Conservation (phyloP, 2,888 invertebrate genomes). For the Chrysotoxum bicinctum region DNA sequence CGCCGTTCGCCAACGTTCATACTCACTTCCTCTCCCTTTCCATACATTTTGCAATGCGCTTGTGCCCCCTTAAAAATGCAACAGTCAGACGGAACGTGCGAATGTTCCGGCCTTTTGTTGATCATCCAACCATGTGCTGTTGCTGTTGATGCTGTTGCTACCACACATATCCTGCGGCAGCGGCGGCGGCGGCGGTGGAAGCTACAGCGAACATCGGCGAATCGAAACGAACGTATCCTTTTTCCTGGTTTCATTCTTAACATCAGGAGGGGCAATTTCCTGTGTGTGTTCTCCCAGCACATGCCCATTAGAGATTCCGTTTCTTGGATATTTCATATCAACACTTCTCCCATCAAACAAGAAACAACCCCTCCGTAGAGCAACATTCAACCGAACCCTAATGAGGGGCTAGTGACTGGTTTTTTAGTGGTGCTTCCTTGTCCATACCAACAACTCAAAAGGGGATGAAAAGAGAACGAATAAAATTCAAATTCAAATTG, state of each 20-base stretch:
- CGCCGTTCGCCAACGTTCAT: too few relatives aligned
- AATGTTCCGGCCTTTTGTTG: constrained; percentile 73
- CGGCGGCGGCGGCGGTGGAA: constrained; percentile 28
- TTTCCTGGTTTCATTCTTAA: constrained; percentile 56
- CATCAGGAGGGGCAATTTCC: constrained; percentile 29
- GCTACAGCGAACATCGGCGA: constrained; percentile 51
- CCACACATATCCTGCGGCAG: constrained; percentile 55
- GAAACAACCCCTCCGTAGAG: constrained; percentile 32
- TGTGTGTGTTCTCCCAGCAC: constrained; percentile 70
- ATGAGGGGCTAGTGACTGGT: background rate
- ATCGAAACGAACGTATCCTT: constrained; percentile 54
- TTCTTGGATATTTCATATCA: constrained; percentile 35
- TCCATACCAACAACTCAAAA: background rate
- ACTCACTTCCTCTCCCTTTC: constrained; percentile 50
- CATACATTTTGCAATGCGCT: constrained; percentile 51
- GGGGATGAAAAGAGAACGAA: constrained; percentile 72
- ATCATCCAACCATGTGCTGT: constrained; percentile 74
- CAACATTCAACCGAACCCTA: background rate
- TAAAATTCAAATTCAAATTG: constrained; percentile 17
- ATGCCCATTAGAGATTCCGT: constrained; percentile 69
- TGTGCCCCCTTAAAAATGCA: constrained; percentile 66
- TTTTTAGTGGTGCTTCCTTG: background rate
- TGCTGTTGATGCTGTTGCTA: constrained; percentile 44
- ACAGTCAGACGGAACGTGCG: constrained; percentile 65
- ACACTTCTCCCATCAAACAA: constrained; percentile 42